Evolutionary conservation across 2,888 invertebrate genomes (phyloP), one percentile per base, ranked within the genome.

Genomic region (Abrostola triplasia): DNA sequence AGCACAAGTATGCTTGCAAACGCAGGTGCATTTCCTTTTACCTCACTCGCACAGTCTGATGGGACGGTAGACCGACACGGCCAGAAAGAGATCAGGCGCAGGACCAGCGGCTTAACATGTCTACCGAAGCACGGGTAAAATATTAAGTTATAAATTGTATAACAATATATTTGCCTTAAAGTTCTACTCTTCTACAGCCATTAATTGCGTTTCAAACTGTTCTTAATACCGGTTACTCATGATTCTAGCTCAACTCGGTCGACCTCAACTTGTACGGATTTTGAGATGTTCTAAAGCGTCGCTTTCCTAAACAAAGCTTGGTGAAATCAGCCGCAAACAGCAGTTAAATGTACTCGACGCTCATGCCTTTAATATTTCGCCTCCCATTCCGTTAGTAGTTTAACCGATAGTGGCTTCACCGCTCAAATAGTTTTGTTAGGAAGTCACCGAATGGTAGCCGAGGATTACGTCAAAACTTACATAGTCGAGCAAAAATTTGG

Each of bases 401-500:
- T 55, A 61, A 65, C 40, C 57, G 35, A 67, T 51, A 50, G 55
- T 65, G 61, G 58, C 51, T 53, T 66, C 55, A 64, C 65, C 67
- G 49, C 62, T 58, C 66, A 70, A 77, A 77, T 78, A 77, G 73
- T 77, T 73, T 59, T 62, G 73, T 73, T 67, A 76, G 58, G 53
- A 59, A 67, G 70, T 67, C 55, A 59, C 50, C 55, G 59, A 50
- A n/a, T 42, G 50, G 44, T 44, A 44, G 44, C 24, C 44, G 44
- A 24, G 44, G 44, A 9, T 62, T 56, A 64, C 53, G 64, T 58
- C 59, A 58, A 70, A 73, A 79, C 70, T 76, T 70, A 68, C 70
- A 73, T 67, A 65, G 56, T 49, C 66, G 49, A 69, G 63, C 74
- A 72, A 77, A 77, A 80, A 78, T 81, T 73, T 74, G 61, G 74